Evolutionary conservation across 2,113 vertebrate species (phyloP), one percentile per base, ranked within the genome.

Genomic region (Canis aureus): DNA sequence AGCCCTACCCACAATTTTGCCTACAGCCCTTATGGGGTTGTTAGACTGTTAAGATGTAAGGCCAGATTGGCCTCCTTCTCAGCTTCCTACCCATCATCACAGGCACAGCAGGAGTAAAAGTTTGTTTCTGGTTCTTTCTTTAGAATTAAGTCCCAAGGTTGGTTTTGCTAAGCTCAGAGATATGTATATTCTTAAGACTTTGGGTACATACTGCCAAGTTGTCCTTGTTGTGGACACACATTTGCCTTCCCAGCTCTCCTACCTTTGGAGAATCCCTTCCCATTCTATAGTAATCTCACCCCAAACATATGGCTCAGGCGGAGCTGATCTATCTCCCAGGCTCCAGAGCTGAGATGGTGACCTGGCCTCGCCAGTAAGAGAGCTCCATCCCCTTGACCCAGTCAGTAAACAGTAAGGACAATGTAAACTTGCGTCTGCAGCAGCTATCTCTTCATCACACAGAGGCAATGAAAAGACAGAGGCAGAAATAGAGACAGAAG

Each of bases 91-190:
- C 55, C 32, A 64, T n/a, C 22, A 10, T 20, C 93, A 78, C 23
- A n/a, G 57, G 49, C 1, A 4, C 29, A 85, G 57, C 89, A 71
- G 32, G 11, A 82, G 78, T 23, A 35, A 60, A 69, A 62, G 20
- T 81, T 59, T 93, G 38, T 35, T 79, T 73, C 67, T 94, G n/a
- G 49, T 66, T 35, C 74, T 87, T 87, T 83, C n/a, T 83, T 89
- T 91, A 57, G 59, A 55, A 91, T 82, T 17, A 88, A 83, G 38
- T 59, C 32, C 38, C 35, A 74, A 64, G 67, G 15, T 3, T 57
- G 55, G 73, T 86, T 15, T 35, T 60, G 32, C 57, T 85, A 27
- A 91, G 55, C 67, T 64, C 84, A 49, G 49, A 76, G 67, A 59
- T 19, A 49, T 2, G 0, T 49, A 16, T 19, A 74, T 64, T 57